Evolutionary conservation across 2,113 vertebrate species (phyloP), one percentile per base, ranked within the genome.

Genomic region (Nothobranchius kuhntae): DNA sequence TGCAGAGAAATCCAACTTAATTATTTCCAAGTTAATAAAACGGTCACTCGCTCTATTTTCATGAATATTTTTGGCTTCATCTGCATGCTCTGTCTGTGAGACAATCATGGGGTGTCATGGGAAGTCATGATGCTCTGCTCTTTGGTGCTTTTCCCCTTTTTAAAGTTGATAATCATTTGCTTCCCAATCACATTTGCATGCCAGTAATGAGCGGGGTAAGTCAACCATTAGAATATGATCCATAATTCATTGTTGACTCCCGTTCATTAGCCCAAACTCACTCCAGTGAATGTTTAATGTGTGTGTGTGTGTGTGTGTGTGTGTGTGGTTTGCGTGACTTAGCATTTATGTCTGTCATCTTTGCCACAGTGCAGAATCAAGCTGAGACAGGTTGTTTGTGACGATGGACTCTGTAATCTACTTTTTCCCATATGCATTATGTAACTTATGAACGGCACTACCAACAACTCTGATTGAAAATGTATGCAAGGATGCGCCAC

Each of bases 171-270:
- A 83, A 92, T 90, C 72, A 89, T 87, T 91, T 82, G 87, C 86
- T 86, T 88, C 77, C 84, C 82, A 85, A 82, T 81, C 82, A 87
- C 81, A 87, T 89, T 89, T 90, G 83, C 82, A 89, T 88, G 71
- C 80, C 81, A 75, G 80, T 90, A 90, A 92, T 91, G 89, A 92
- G 84, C 75, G 80, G 86, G 84, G 86, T 83, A 86, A 87, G 85
- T 89, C 78, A 91, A 80, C 82, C 92, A 91, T 91, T 89, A 91
- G 82, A 91, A 90, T 89, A 87, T 87, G 84, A 90, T 93, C 86
- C 91, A 92, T 92, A 91, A 93, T 92, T 92, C 89, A 93, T 92
- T 86, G 87, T 90, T 91, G 85, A 91, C 86, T 92, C 80, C 13
- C 77, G 81, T 91, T 92, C 89, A 88, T 91, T 92, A 87, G 78